Evolutionary conservation across 2,888 invertebrate species (phyloP).

Genomic region (Amblyteles armatorius): DNA sequence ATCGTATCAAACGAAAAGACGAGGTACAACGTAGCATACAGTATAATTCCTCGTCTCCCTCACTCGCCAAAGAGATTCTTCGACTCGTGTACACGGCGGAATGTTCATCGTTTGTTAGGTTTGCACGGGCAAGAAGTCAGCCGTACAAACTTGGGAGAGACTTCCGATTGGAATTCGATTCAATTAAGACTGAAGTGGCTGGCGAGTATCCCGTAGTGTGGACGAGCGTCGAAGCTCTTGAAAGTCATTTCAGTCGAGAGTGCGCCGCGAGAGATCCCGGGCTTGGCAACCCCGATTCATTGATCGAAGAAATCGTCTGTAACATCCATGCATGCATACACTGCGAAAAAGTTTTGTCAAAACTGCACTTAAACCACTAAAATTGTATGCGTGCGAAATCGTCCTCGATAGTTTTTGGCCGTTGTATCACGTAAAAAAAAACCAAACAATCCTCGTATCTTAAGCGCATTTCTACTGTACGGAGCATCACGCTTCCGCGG

Average conservation of each 20-base stretch:
- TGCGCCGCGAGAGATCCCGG: background rate
- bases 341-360: background rate
- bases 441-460: background rate
- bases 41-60: background rate
- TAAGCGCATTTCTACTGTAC: background rate
- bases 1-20: background rate
- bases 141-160: background rate
- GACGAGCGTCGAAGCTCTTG: background rate
- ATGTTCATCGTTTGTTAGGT: conserved; percentile 1
- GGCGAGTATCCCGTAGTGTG: background rate
- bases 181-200: conserved; percentile 23
- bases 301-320: background rate
- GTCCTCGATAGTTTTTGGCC: background rate
- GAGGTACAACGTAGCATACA: background rate
- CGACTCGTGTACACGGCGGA: background rate
- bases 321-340: background rate
- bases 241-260: conserved; percentile 4
- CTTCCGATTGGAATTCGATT: conserved; percentile 22
- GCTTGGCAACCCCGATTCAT: background rate
- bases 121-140: background rate
- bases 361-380: background rate
- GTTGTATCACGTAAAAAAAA: too few relatives aligned
- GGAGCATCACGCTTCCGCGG: background rate
- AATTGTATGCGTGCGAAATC: background rate
- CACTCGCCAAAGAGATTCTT: background rate